These are phyloP conservation scores for Platyscapa corneri DNA, from an alignment of 1,140 invertebrate genomes.

Conservation along the genomic window DNA sequence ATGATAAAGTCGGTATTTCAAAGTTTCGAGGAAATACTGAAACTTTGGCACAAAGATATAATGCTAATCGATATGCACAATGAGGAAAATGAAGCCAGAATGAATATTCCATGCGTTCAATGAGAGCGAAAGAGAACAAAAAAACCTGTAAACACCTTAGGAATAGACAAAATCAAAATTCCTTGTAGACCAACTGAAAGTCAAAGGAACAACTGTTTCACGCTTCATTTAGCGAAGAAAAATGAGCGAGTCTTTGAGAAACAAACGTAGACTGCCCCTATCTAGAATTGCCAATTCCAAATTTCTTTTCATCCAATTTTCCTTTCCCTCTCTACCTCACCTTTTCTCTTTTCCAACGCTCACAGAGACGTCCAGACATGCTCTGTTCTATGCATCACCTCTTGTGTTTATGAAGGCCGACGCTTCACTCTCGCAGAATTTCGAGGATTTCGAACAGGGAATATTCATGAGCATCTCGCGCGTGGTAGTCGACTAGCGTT, in stretches of 20 bases:
- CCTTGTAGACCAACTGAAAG: too few species aligned
- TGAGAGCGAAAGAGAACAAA: neutral
- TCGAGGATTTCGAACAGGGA: slow-evolving; percentile 51
- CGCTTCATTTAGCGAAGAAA: too few species aligned
- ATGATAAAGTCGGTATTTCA: too few species aligned
- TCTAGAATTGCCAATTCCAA: too few species aligned
- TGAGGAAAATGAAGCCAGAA: neutral
- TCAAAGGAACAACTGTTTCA: too few species aligned
- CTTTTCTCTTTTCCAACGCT: too few species aligned
- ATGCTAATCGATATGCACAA: neutral
- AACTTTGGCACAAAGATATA: neutral
- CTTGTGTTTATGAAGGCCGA: neutral
- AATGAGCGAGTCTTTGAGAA: neutral
- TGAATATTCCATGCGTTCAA: neutral
- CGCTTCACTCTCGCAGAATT: neutral
- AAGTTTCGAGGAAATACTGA: too few species aligned
- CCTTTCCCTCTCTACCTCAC: neutral
- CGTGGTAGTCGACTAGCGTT: slow-evolving; percentile 42
- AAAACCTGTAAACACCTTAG: too few species aligned
- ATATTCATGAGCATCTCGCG: slow-evolving; percentile 69
- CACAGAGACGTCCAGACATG: neutral
- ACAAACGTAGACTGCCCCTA: neutral
- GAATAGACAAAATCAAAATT: too few species aligned
- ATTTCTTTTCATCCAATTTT: neutral
- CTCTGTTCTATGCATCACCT: neutral